A percentile compares a stretch with the other conserved stretches of the same genome.
phyloP scores from a whole-genome alignment of 2,797 vertebrate species.

The Erpetoichthys calabaricus region DNA sequence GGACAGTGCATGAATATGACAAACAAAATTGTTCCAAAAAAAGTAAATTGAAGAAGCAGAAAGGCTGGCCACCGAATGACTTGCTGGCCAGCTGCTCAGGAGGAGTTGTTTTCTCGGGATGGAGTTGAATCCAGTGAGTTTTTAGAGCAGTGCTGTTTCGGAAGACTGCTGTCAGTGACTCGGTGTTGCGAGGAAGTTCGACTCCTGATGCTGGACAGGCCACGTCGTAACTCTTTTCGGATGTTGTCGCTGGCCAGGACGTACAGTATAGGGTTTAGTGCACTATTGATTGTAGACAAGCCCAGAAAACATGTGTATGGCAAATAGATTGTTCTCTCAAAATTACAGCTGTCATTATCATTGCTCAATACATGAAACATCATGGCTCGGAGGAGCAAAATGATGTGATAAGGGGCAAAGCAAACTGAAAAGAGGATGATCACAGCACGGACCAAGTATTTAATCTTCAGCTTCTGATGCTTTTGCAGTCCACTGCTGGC shows the following conservation, averaged over 20 bases:
- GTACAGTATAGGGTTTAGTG: slow-evolving; percentile 73
- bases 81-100: too few species aligned
- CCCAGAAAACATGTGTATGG: slow-evolving; percentile 56
- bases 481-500: slow-evolving; percentile 43
- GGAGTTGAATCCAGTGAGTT: slow-evolving; percentile 21
- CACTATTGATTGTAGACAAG: slow-evolving; percentile 61
- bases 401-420: slow-evolving; percentile 72
- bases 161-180: slow-evolving; percentile 25
- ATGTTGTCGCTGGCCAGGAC: slow-evolving; percentile 61
- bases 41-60: too few species aligned
- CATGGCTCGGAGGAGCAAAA: slow-evolving; percentile 50
- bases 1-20: too few species aligned
- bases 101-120: background rate
- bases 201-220: slow-evolving; percentile 24
- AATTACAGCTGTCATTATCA: slow-evolving; percentile 1
- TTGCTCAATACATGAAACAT: slow-evolving; percentile 29
- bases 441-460: slow-evolving; percentile 39
- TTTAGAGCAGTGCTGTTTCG: slow-evolving; percentile 24
- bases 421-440: slow-evolving; percentile 70
- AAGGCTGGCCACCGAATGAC: too few species aligned
- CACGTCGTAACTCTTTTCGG: slow-evolving; percentile 42
- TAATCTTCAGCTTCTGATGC: slow-evolving; percentile 53
- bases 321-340: slow-evolving; percentile 48
- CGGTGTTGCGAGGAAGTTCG: slow-evolving; percentile 10
- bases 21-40: too few species aligned